Evolutionary conservation across 2,888 invertebrate genomes (phyloP).

Genomic region (Mythimna lalbum): DNA sequence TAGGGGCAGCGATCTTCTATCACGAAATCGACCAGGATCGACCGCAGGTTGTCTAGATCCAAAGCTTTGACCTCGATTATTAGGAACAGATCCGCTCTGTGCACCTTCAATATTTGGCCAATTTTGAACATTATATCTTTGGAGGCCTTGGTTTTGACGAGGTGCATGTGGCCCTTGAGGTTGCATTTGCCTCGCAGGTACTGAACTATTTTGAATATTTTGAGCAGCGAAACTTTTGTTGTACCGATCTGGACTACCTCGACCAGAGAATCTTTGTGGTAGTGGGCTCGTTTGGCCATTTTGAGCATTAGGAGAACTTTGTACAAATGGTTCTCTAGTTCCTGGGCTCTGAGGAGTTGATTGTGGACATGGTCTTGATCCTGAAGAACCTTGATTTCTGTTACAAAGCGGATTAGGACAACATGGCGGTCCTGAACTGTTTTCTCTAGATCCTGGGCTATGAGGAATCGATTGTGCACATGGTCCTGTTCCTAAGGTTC

Average conservation of each 20-base stretch:
- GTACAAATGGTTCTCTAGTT: not conserved
- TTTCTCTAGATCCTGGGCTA: not conserved
- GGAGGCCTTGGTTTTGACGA: not conserved
- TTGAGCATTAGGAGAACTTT: not conserved
- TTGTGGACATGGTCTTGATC: not conserved
- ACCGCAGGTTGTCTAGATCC: not conserved
- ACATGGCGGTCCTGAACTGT: conserved; percentile 5
- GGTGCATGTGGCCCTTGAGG: not conserved
- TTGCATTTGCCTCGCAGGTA: not conserved
- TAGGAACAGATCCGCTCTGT: not conserved
- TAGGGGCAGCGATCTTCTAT: not conserved
- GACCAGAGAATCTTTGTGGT: conserved; percentile 2
- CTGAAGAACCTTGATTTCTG: not conserved
- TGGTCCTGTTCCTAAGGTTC: not conserved
- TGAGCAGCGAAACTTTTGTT: conserved; percentile 16
- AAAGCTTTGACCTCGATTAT: conserved; percentile 9
- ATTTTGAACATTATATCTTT: conserved; percentile 9
- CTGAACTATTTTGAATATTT: conserved; percentile 9
- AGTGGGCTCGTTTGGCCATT: not conserved
- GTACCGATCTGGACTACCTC: conserved; percentile 10
- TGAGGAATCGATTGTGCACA: not conserved
- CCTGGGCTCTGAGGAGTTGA: not conserved
- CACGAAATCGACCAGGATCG: not conserved
- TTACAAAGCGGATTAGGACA: conserved; percentile 22
- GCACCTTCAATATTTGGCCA: conserved; percentile 4